phyloP scores from a whole-genome alignment of 2,888 invertebrate genomes.

The Lasioglossum calceatum region DNA sequence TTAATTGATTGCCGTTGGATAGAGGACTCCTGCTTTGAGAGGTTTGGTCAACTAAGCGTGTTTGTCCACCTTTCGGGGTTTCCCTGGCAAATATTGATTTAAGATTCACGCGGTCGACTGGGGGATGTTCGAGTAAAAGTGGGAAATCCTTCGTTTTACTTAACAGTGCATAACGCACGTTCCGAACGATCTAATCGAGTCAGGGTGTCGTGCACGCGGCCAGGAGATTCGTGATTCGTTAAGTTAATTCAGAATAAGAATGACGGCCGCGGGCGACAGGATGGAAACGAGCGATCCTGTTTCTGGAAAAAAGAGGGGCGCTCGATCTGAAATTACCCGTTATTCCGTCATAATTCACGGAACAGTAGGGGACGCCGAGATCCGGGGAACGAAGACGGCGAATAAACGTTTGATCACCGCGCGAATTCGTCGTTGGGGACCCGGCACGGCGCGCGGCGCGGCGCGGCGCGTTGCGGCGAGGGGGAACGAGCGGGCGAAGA shows the following conservation, averaged over 20 bases:
- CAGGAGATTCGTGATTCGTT: neutral
- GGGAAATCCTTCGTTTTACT: neutral
- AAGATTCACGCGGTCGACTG: neutral
- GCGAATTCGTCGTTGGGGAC: conserved; percentile 24
- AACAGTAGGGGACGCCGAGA: neutral
- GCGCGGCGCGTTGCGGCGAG: neutral
- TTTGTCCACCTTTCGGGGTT: neutral
- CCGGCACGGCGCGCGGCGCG: neutral
- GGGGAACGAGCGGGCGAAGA: conserved; percentile 25
- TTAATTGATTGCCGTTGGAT: neutral
- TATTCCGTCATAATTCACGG: neutral
- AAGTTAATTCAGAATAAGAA: neutral
- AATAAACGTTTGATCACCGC: conserved; percentile 57
- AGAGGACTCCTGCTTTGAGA: neutral
- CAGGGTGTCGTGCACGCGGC: neutral
- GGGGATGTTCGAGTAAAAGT: neutral
- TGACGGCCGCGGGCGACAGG: neutral
- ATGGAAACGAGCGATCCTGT: neutral
- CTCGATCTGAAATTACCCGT: conserved; percentile 13
- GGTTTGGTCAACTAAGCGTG: neutral
- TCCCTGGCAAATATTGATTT: neutral
- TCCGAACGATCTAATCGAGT: neutral
- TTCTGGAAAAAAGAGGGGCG: neutral
- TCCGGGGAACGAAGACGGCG: conserved; percentile 17
- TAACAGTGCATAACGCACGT: neutral